These are phyloP conservation scores for Panzeria rudis DNA, from an alignment of 2,888 invertebrate genomes.

Conservation along the genomic window DNA sequence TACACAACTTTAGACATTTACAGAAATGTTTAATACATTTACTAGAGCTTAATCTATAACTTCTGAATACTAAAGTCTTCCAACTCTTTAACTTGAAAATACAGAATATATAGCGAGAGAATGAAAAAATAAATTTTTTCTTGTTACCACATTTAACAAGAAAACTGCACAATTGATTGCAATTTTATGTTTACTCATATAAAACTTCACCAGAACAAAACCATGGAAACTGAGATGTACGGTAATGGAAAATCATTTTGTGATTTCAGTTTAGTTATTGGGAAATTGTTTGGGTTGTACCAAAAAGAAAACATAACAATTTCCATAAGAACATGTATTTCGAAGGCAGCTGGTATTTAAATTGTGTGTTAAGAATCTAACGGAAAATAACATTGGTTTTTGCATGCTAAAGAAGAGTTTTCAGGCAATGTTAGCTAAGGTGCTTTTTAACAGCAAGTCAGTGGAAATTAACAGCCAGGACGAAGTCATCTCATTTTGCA, in stretches of 20 bases:
- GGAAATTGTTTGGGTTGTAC: not conserved
- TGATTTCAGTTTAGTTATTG: not conserved
- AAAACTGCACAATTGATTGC: slow-evolving; percentile 2
- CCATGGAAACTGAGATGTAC: not conserved
- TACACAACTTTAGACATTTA: not conserved
- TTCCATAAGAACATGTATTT: not conserved
- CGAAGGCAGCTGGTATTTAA: not conserved
- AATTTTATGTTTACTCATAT: not conserved
- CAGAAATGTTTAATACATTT: slow-evolving; percentile 2
- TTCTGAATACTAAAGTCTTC: not conserved
- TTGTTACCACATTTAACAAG: slow-evolving; percentile 7
- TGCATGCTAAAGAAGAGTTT: not conserved
- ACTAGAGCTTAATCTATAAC: slow-evolving; percentile 3
- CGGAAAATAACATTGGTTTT: not conserved
- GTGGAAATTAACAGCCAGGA: no score
- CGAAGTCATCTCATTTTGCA: no score
- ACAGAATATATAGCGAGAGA: not conserved
- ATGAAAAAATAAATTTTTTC: not conserved
- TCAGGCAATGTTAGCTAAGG: not conserved
- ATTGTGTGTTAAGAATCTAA: not conserved
- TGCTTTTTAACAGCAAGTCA: not conserved
- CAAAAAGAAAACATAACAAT: not conserved
- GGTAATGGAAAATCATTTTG: not conserved
- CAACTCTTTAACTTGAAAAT: not conserved
- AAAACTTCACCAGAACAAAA: not conserved